Evolutionary conservation across 23 tunicate genomes (phyloP).

Genomic region (Corella eumyota): DNA sequence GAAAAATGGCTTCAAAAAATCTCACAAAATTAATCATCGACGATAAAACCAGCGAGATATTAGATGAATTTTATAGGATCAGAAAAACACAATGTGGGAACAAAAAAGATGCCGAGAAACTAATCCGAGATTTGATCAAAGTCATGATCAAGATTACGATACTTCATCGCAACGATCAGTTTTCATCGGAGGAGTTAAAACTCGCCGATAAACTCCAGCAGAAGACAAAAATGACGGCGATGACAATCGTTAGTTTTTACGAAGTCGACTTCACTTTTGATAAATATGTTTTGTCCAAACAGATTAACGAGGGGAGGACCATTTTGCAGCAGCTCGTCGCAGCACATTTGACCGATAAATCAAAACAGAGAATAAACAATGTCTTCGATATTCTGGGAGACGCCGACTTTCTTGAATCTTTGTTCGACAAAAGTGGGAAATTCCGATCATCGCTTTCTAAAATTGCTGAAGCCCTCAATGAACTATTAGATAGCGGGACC

Average conservation of each 20-base stretch:
- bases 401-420: conserved; percentile 64
- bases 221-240: conserved; percentile 46
- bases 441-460: conserved; percentile 26
- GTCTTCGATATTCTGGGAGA: conserved; percentile 76
- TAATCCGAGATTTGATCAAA: conserved; percentile 54
- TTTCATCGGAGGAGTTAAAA: conserved; percentile 33
- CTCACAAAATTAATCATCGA: conserved; percentile 73
- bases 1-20: conserved; percentile 91
- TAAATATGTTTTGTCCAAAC: conserved; percentile 64
- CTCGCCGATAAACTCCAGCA: conserved; percentile 44
- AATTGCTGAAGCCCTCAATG: conserved; percentile 35
- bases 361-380: conserved; percentile 50
- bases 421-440: conserved; percentile 50
- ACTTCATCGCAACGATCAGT: conserved; percentile 56
- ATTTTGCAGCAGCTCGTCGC: conserved; percentile 65
- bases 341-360: conserved; percentile 51
- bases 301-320: conserved; percentile 61
- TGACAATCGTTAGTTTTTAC: conserved; percentile 80
- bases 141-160: conserved; percentile 74
- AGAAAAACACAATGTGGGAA: conserved; percentile 12
- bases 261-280: conserved; percentile 89
- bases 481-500: conserved; percentile 52
- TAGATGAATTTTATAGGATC: conserved; percentile 82
- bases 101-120: conserved; percentile 71
- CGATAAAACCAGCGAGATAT: conserved; percentile 69